Evolutionary conservation across 2,888 invertebrate genomes (phyloP), one percentile per base, ranked within the genome.

Genomic region (Hypercompe scribonia): DNA sequence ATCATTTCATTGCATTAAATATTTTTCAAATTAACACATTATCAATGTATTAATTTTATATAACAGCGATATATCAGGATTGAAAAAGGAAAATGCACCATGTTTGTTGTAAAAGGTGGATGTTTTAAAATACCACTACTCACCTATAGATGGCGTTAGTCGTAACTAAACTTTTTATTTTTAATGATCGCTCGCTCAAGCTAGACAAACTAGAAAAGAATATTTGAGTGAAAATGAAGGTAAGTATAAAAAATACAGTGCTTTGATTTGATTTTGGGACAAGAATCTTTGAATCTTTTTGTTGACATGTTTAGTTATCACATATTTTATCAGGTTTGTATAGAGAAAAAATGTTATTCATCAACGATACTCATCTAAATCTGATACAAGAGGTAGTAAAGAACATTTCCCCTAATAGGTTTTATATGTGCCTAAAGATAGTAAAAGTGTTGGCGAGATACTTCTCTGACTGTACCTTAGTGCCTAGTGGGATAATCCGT

Each of bases 111-210:
- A 42, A 42, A 39, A 42, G 21, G 31, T 3, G 8, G 24, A 66
- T 18, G 7, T 4, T 46, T 15, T 3, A 28, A 21, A 46, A 72
- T 83, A 80, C 18, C 10, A 88, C 95, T 94, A 94, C 88, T 93
- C 87, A 81, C 72, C 79, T 81, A 88, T 70, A 94, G 95, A 90
- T 93, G 93, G 91, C 94, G 90, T 86, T 84, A 84, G 71, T 5
- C 50, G 84, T 76, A 21, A 18, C 65, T 70, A 5, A 31, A 34
- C 33, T 18, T 33, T 66, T 28, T 7, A 1, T 21, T 58, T 1
- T 0, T n/a, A 21, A 28, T 18, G 58, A 28, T 10, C 0, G n/a
- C n/a, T n/a, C n/a, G n/a, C n/a, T n/a, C n/a, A 7, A 50, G 24
- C 24, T 24, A 54, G 8, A n/a, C 11, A n/a, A 54, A 54, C 21